phyloP scores from a whole-genome alignment of 2,113 vertebrate genomes.

The Mesitornis unicolor region DNA sequence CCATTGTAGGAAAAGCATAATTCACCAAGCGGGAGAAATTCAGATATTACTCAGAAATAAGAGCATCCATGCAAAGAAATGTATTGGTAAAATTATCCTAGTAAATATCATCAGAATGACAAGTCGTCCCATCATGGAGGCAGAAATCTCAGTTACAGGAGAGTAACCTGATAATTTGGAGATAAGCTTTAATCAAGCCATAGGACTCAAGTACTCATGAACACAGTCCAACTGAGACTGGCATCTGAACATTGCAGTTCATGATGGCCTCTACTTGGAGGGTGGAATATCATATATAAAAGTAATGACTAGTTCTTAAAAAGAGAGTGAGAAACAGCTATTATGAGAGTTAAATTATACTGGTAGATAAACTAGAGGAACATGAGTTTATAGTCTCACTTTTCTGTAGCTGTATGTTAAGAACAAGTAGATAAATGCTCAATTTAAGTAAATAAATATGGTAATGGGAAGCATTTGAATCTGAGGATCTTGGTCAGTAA shows the following conservation, averaged over 20 bases:
- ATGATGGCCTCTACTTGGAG: not conserved
- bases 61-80: not conserved
- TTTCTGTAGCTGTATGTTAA: not conserved
- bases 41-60: not conserved
- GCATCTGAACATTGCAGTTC: not conserved
- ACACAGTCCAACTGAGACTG: not conserved
- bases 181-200: not conserved
- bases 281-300: not conserved
- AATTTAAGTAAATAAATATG: conserved; percentile 22
- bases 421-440: not conserved
- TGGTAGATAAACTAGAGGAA: not conserved
- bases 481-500: not conserved
- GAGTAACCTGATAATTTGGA: not conserved
- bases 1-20: not conserved
- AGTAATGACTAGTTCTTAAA: not conserved
- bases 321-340: not conserved
- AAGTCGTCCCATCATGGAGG: not conserved
- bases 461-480: conserved; percentile 1
- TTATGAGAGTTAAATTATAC: not conserved
- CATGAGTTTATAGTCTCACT: not conserved
- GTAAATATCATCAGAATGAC: not conserved
- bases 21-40: not conserved
- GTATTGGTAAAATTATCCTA: not conserved
- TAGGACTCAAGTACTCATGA: not conserved
- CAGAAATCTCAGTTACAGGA: not conserved